A percentile compares a stretch with the other conserved stretches of the same genome.
Evolutionary conservation across 2,113 vertebrate species (phyloP).

Genomic region (Fukomys damarensis): DNA sequence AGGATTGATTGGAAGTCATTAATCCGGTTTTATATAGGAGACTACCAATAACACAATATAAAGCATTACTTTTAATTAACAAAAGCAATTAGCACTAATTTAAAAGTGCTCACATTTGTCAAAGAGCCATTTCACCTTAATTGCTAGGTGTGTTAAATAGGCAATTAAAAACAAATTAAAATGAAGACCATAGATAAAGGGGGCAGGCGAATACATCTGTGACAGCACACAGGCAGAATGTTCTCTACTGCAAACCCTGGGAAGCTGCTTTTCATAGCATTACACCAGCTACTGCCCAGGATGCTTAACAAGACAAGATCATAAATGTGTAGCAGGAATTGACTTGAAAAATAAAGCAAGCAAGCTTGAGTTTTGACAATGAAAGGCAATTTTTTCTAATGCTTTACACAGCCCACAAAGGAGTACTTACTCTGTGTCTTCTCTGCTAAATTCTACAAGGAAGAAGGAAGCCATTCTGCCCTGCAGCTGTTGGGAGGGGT

Average conservation of each 20-base stretch:
- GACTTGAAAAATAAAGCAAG: not conserved
- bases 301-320: accelerated
- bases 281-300: accelerated
- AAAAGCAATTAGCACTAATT: conserved; percentile 86
- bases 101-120: conserved; percentile 85
- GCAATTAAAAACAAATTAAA: conserved; percentile 88
- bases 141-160: conserved; percentile 84
- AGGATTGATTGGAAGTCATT: conserved; percentile 69
- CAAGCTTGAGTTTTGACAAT: not conserved
- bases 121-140: conserved; percentile 85
- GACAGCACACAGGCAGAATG: conserved; percentile 54
- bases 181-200: conserved; percentile 80
- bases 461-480: accelerated
- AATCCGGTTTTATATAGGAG: conserved; percentile 72
- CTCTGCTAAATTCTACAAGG: not conserved
- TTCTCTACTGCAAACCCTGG: conserved; percentile 56
- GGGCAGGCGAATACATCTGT: conserved; percentile 63
- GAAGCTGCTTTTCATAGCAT: accelerated
- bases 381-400: not conserved
- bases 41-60: conserved; percentile 83
- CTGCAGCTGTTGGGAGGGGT: not conserved
- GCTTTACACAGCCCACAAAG: not conserved
- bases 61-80: conserved; percentile 87
- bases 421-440: accelerated
- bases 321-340: accelerated